phyloP scores from a whole-genome alignment of 2,113 vertebrate species.

The Apodemus sylvaticus region DNA sequence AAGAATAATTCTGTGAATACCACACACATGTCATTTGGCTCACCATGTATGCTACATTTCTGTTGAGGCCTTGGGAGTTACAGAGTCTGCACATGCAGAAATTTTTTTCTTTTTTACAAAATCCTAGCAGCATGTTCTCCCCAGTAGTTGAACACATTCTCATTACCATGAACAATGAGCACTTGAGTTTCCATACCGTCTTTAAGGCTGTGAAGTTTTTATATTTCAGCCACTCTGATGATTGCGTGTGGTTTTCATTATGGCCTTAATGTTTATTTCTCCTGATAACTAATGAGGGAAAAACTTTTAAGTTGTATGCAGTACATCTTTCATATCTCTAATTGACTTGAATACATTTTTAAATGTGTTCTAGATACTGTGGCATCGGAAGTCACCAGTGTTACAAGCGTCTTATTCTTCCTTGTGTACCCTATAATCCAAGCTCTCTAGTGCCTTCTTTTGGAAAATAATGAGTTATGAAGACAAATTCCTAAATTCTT shows the following conservation, averaged over 20 bases:
- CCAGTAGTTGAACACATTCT: background rate
- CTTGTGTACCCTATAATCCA: background rate
- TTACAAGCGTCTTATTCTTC: background rate
- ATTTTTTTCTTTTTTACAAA: background rate
- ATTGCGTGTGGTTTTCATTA: background rate
- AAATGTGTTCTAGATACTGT: background rate
- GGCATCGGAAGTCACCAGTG: background rate
- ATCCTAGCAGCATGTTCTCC: background rate
- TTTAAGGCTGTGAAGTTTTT: background rate
- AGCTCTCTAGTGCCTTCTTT: background rate
- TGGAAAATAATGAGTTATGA: background rate
- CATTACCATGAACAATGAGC: background rate
- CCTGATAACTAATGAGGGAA: constrained; percentile 40
- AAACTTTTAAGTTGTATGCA: constrained; percentile 15
- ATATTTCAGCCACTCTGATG: background rate
- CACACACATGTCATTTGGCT: background rate
- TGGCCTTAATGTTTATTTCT: constrained; percentile 50
- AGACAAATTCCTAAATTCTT: background rate
- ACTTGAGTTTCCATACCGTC: background rate
- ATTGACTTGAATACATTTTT: constrained; percentile 52
- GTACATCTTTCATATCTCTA: constrained; percentile 19
- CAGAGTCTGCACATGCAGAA: background rate
- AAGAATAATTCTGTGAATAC: background rate
- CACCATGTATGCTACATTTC: background rate
- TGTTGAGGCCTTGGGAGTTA: background rate